Percentiles rank a stretch among this genome's conserved stretches.
phyloP scores from a whole-genome alignment of 2,888 invertebrate genomes.

The Drosophila mayaguana region DNA sequence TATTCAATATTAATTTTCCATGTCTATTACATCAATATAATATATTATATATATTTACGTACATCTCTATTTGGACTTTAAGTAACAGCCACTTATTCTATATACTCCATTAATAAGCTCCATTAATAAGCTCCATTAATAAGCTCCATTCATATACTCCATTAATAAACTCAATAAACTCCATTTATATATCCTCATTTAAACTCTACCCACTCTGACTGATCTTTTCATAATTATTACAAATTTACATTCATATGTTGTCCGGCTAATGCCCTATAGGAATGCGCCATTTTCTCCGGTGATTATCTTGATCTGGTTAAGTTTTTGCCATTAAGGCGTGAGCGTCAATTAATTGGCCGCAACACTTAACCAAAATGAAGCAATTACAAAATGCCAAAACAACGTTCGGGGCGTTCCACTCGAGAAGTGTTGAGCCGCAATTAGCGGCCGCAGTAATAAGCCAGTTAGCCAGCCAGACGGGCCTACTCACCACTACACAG shows the following conservation, averaged over 20 bases:
- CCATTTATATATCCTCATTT: background rate
- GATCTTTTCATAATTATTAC: background rate
- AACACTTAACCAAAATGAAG: conserved; percentile 58
- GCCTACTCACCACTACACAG: conserved; percentile 18
- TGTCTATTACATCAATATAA: too few species aligned
- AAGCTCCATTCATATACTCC: background rate
- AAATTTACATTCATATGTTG: background rate
- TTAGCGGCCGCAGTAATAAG: conserved; percentile 47
- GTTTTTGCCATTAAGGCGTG: conserved; percentile 50
- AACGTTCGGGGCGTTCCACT: conserved; percentile 66
- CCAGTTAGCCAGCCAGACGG: conserved; percentile 41
- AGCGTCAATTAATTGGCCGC: conserved; percentile 57
- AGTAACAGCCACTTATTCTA: background rate
- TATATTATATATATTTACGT: too few species aligned
- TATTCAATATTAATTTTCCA: too few species aligned
- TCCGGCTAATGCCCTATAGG: conserved; percentile 4
- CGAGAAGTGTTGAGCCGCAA: conserved; percentile 66
- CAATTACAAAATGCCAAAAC: conserved; percentile 70
- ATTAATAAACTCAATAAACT: background rate
- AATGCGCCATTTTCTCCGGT: conserved; percentile 3
- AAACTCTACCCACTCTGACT: background rate
- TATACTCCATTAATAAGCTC: background rate
- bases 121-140: background rate
- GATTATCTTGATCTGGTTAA: conserved; percentile 52
- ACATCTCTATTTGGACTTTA: too few species aligned